Evolutionary conservation across 2,113 vertebrate genomes (phyloP).

Genomic region (Formicarius rufipectus): DNA sequence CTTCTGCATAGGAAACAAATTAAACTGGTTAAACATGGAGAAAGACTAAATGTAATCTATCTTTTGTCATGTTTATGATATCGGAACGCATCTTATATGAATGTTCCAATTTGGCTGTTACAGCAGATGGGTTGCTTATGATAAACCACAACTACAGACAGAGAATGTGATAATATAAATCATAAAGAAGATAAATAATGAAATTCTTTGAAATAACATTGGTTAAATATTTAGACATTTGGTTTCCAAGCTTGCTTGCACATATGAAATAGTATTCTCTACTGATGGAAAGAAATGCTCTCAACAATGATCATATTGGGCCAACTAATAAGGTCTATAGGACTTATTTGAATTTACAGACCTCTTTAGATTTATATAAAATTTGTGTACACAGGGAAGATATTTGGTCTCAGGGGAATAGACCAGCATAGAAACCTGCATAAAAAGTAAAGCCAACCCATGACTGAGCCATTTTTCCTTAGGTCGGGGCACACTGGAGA

Average conservation of each 20-base stretch:
- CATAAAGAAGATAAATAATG: constrained; percentile 86
- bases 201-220: constrained; percentile 84
- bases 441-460: not conserved
- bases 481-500: not conserved
- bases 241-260: constrained; percentile 76
- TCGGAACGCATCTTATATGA: constrained; percentile 81
- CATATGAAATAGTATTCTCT: constrained; percentile 73
- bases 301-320: constrained; percentile 53
- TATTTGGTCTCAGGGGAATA: not conserved
- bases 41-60: constrained; percentile 87
- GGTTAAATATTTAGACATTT: constrained; percentile 88
- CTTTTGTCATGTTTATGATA: constrained; percentile 89
- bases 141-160: constrained; percentile 81
- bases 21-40: constrained; percentile 87
- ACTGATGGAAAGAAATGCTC: constrained; percentile 65
- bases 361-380: constrained; percentile 34
- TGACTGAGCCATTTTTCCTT: not conserved
- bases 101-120: constrained; percentile 83
- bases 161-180: constrained; percentile 83
- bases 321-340: constrained; percentile 38
- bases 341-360: constrained; percentile 38
- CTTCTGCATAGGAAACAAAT: constrained; percentile 88
- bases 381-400: not conserved
- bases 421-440: not conserved
- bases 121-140: constrained; percentile 84